phyloP scores from a whole-genome alignment of 2,888 invertebrate genomes.

The Drosophila tripunctata region DNA sequence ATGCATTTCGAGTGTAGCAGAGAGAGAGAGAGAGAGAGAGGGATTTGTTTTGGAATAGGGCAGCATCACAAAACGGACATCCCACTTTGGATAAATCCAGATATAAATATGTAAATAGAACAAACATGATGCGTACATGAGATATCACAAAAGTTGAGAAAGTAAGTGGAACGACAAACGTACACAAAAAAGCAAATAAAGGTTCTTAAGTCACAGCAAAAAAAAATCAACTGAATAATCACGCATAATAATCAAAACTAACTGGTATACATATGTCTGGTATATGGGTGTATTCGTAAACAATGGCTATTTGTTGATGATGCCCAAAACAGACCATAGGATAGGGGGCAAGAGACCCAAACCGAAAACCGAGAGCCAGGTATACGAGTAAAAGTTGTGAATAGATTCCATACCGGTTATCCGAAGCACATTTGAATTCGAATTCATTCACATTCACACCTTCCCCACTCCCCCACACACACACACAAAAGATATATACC shows the following conservation, averaged over 20 bases:
- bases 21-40: too few relatives aligned
- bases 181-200: conserved; percentile 13
- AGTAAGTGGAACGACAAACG: conserved; percentile 11
- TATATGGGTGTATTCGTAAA: too few relatives aligned
- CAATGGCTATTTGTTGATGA: conserved; percentile 5
- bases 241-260: conserved; percentile 36
- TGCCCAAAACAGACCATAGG: conserved; percentile 16
- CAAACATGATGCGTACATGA: conserved; percentile 4
- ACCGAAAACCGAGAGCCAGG: conserved; percentile 1
- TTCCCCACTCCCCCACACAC: not conserved
- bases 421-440: conserved; percentile 11
- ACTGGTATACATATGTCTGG: conserved; percentile 23
- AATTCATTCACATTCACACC: conserved; percentile 16
- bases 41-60: too few relatives aligned
- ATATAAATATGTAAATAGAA: conserved; percentile 12
- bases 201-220: conserved; percentile 26
- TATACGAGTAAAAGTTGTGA: conserved; percentile 3
- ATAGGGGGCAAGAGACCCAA: not conserved
- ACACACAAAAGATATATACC: not conserved
- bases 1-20: too few relatives aligned
- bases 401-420: conserved; percentile 39
- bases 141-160: not conserved
- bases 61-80: conserved; percentile 3
- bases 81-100: conserved; percentile 9
- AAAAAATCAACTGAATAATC: conserved; percentile 27